phyloP scores from a whole-genome alignment of 2,888 invertebrate genomes.

The Campoletis raptor region DNA sequence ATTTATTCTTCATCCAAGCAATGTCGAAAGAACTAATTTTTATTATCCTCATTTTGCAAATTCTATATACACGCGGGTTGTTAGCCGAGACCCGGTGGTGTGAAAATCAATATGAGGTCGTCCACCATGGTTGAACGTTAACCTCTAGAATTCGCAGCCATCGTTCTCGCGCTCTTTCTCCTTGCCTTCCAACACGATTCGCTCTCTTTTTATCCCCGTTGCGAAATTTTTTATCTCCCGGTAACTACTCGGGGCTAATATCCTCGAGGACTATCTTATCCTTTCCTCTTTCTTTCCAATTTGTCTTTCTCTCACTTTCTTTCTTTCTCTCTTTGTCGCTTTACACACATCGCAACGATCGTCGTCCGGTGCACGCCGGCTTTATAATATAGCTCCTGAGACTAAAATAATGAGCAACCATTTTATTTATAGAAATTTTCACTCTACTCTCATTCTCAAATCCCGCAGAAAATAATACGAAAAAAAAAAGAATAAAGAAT shows the following conservation, averaged over 20 bases:
- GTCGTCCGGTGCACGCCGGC: conserved; percentile 48
- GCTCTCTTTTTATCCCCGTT: conserved; percentile 26
- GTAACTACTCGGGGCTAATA: conserved; percentile 33
- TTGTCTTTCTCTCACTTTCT: conserved; percentile 26
- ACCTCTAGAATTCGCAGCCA: conserved; percentile 75
- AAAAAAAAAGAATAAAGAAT: conserved; percentile 61
- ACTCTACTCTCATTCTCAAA: conserved; percentile 68
- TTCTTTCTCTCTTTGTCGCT: conserved; percentile 39
- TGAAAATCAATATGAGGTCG: conserved; percentile 83
- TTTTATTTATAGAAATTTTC: conserved; percentile 81
- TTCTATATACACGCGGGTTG: conserved; percentile 45
- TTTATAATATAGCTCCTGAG: conserved; percentile 51
- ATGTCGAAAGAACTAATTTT: not conserved
- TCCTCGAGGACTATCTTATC: conserved; percentile 41
- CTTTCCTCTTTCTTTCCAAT: conserved; percentile 32
- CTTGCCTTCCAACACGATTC: conserved; percentile 18
- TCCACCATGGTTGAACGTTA: conserved; percentile 78
- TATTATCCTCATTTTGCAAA: not conserved
- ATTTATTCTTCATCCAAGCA: not conserved
- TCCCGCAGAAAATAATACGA: conserved; percentile 47
- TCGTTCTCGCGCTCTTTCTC: conserved; percentile 49
- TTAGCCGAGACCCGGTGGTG: conserved; percentile 79
- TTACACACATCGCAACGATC: conserved; percentile 13
- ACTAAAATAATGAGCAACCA: conserved; percentile 80
- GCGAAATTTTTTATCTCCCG: conserved; percentile 35